Conservation (phyloP, 2,797 vertebrate genomes). For the Orestias chungarensis region DNA sequence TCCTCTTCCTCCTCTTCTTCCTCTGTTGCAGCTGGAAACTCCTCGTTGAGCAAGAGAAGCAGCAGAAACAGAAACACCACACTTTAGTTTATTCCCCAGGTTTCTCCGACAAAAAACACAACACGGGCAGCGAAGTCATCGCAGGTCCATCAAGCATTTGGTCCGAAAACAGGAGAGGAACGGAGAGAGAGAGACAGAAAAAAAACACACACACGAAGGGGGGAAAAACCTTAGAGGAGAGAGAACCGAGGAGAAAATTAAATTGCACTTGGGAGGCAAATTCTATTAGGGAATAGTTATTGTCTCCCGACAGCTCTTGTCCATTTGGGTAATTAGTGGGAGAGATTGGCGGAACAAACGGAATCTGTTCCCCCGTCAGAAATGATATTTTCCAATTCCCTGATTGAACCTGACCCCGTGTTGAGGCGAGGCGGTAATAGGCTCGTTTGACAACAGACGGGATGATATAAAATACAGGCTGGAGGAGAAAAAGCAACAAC, state of each 20-base stretch:
- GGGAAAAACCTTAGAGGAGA: conserved; percentile 74
- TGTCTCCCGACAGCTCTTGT: conserved; percentile 87
- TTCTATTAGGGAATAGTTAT: conserved; percentile 96
- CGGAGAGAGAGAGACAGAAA: conserved; percentile 66
- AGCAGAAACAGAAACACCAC: conserved; percentile 27
- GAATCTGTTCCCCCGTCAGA: conserved; percentile 70
- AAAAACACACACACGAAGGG: conserved; percentile 66
- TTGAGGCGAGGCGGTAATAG: conserved; percentile 56
- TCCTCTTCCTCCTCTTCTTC: conserved; percentile 25
- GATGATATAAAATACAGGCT: conserved; percentile 4
- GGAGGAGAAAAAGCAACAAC: not conserved
- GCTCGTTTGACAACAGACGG: conserved; percentile 52
- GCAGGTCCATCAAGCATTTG: conserved; percentile 49
- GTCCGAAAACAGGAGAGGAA: conserved; percentile 48
- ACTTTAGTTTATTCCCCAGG: not conserved
- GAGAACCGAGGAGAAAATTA: conserved; percentile 89
- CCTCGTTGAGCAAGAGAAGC: not conserved
- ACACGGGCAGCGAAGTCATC: conserved; percentile 33
- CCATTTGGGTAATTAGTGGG: conserved; percentile 94
- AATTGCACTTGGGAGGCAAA: conserved; percentile 98
- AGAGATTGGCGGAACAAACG: conserved; percentile 79
- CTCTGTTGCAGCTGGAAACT: conserved; percentile 19
- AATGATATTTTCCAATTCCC: conserved; percentile 75
- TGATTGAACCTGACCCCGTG: conserved; percentile 71
- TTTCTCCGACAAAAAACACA: conserved; percentile 24